Conservation (phyloP, 2,113 vertebrate genomes). For the Urocitellus parryii region DNA sequence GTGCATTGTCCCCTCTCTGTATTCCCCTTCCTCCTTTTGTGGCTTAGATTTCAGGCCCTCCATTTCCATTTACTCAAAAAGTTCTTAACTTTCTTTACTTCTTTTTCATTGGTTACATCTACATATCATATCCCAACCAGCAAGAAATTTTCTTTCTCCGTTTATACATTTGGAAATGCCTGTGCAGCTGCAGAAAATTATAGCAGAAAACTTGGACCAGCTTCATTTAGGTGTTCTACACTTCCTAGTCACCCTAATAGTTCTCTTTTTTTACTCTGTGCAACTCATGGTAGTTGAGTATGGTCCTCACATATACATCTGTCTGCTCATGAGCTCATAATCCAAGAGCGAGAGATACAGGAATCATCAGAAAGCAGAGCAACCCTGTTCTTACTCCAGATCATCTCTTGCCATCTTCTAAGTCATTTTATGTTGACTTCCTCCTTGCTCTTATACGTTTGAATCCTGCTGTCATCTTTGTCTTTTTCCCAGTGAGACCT, state of each 20-base stretch:
- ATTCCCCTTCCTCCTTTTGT: background rate
- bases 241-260: background rate
- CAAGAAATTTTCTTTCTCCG: background rate
- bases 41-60: background rate
- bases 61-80: background rate
- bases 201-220: background rate
- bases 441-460: background rate
- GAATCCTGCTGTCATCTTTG: background rate
- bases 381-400: background rate
- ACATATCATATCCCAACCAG: background rate
- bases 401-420: background rate
- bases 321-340: background rate
- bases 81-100: background rate
- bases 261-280: background rate
- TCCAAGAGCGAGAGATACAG: background rate
- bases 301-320: background rate
- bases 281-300: background rate
- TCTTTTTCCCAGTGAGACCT: background rate
- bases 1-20: accelerated
- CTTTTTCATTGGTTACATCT: background rate
- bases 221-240: background rate
- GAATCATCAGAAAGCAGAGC: background rate
- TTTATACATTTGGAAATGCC: background rate
- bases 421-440: background rate
- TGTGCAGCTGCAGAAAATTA: background rate